Percentiles rank a stretch among this genome's conserved stretches.
Conservation (phyloP, 2,888 invertebrate genomes). For the Agrochola circellaris region DNA sequence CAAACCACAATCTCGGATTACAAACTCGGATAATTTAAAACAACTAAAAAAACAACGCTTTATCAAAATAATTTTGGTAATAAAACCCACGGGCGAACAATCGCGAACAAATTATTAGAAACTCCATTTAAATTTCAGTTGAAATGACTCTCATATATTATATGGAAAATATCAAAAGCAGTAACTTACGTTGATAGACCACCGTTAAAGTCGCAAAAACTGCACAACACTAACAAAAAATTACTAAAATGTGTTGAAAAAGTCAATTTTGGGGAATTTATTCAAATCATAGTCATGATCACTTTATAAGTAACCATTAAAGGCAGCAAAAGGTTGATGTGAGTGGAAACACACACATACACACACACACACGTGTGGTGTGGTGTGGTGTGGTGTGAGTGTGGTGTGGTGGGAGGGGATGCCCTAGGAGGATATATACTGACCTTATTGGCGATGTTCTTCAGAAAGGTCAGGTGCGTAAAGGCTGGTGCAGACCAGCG, state of each 20-base stretch:
- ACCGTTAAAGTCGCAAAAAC: constrained; percentile 10
- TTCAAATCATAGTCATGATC: constrained; percentile 23
- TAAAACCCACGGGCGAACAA: constrained; percentile 48
- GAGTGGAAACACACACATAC: too few species aligned
- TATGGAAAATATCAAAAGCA: constrained; percentile 21
- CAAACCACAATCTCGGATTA: not conserved
- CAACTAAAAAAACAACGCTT: constrained; percentile 45
- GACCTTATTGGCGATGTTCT: not conserved
- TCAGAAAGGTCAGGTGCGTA: not conserved
- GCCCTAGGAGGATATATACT: not conserved
- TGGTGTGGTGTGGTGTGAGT: too few species aligned
- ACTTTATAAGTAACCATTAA: constrained; percentile 2
- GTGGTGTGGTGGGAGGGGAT: too few species aligned
- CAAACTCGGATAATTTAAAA: not conserved
- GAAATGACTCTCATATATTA: constrained; percentile 42
- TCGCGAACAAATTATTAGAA: constrained; percentile 45
- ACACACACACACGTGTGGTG: too few species aligned
- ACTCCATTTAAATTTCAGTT: constrained; percentile 40
- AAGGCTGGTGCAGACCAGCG: too few species aligned
- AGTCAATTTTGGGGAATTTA: constrained; percentile 15
- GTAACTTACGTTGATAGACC: constrained; percentile 24
- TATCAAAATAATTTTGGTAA: constrained; percentile 42
- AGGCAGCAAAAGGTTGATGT: not conserved
- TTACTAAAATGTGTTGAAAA: constrained; percentile 10
- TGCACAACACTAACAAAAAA: constrained; percentile 15